Evolutionary conservation across 2,797 vertebrate species (phyloP).

Genomic region (Anisognathus igniventris): DNA sequence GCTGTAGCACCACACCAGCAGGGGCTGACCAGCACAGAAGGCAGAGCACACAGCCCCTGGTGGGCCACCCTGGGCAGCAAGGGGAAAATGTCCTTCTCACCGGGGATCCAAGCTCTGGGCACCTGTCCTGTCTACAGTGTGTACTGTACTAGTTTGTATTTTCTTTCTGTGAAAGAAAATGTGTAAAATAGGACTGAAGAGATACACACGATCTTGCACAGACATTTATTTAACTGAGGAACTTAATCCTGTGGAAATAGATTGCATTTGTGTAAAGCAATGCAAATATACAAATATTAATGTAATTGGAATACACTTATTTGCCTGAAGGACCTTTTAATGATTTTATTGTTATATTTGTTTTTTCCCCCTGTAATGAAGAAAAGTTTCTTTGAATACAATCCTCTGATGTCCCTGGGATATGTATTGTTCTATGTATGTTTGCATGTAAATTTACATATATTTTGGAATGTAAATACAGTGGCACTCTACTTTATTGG

Average conservation of each 20-base stretch:
- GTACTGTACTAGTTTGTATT: neutral
- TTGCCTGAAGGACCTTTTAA: neutral
- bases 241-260: neutral
- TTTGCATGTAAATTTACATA: neutral
- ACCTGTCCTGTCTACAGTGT: fast-evolving
- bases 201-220: neutral
- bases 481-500: neutral
- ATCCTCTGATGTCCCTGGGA: neutral
- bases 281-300: neutral
- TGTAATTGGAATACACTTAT: neutral
- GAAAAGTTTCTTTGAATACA: neutral
- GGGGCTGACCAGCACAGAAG: fast-evolving
- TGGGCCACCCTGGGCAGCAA: neutral
- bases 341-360: neutral
- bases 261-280: neutral
- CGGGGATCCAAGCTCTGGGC: neutral
- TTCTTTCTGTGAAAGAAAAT: neutral
- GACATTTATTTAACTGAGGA: neutral
- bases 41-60: neutral
- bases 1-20: fast-evolving
- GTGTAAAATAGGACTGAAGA: neutral
- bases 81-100: fast-evolving
- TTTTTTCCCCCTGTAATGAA: neutral
- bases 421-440: neutral
- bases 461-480: neutral